A percentile compares a stretch with the other conserved stretches of the same genome.
phyloP scores from a whole-genome alignment of 2,888 invertebrate genomes.

The Platycnemis pennipes region DNA sequence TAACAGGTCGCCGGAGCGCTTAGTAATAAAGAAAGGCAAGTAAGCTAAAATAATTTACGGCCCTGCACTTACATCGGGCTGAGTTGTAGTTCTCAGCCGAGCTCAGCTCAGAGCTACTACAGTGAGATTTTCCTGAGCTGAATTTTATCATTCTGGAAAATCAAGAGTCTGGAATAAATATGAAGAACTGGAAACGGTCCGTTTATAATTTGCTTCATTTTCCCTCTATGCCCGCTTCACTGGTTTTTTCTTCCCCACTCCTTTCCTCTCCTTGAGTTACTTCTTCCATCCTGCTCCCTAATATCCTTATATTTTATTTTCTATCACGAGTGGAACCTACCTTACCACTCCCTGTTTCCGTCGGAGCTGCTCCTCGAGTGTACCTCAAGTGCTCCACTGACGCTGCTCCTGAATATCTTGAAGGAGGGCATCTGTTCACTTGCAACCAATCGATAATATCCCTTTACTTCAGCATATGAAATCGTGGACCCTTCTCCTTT shows the following conservation, averaged over 20 bases:
- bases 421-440: background rate
- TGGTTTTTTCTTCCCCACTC: background rate
- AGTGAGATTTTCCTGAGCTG: no score
- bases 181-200: background rate
- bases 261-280: background rate
- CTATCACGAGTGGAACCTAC: background rate
- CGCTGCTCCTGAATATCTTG: background rate
- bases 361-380: background rate
- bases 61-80: no score
- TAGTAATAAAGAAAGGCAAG: no score
- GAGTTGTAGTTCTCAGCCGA: no score
- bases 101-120: no score
- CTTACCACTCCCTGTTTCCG: background rate
- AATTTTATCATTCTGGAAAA: background rate
- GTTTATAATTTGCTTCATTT: background rate
- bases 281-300: background rate
- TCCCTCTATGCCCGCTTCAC: background rate
- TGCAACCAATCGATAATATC: background rate
- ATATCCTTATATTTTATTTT: no score
- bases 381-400: background rate
- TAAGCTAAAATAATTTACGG: no score
- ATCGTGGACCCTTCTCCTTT: background rate
- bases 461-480: background rate
- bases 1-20: no score
- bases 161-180: background rate